phyloP scores from a whole-genome alignment of 2,797 vertebrate species.

The Gouania willdenowi region DNA sequence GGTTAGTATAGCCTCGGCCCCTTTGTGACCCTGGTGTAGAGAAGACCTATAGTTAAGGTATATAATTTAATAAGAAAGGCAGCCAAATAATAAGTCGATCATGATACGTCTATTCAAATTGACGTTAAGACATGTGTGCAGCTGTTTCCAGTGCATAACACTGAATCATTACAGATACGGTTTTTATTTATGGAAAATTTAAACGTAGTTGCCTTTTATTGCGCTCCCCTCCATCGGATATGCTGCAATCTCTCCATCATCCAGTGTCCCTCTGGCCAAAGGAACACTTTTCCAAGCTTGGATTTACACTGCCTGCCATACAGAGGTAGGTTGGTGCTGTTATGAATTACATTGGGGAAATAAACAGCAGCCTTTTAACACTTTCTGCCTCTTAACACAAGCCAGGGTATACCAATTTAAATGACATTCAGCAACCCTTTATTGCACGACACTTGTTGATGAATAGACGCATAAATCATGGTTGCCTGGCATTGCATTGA shows the following conservation, averaged over 20 bases:
- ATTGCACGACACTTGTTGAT: constrained; percentile 11
- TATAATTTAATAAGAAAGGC: no score
- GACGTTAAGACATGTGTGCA: no score
- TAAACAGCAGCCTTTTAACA: constrained; percentile 8
- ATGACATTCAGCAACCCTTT: constrained; percentile 24
- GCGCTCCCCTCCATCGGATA: no score
- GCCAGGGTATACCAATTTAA: constrained; percentile 23
- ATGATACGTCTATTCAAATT: no score
- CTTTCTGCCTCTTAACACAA: constrained; percentile 1
- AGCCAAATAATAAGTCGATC: no score
- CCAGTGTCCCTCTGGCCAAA: constrained; percentile 26
- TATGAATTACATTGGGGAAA: constrained; percentile 39
- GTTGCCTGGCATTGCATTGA: constrained; percentile 12
- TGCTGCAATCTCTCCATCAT: constrained; percentile 16
- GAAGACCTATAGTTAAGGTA: no score
- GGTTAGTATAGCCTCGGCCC: no score
- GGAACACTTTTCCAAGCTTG: constrained; percentile 10
- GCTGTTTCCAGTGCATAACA: no score
- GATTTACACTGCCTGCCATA: constrained; percentile 33
- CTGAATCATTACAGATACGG: no score
- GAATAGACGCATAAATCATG: constrained; percentile 24
- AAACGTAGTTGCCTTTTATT: no score
- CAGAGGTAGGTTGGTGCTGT: constrained; percentile 6
- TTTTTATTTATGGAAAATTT: no score
- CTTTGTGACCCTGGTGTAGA: no score